Base-by-base conservation (phyloP, 1,140 invertebrate species). In the Acromyrmex echinatior region DNA sequence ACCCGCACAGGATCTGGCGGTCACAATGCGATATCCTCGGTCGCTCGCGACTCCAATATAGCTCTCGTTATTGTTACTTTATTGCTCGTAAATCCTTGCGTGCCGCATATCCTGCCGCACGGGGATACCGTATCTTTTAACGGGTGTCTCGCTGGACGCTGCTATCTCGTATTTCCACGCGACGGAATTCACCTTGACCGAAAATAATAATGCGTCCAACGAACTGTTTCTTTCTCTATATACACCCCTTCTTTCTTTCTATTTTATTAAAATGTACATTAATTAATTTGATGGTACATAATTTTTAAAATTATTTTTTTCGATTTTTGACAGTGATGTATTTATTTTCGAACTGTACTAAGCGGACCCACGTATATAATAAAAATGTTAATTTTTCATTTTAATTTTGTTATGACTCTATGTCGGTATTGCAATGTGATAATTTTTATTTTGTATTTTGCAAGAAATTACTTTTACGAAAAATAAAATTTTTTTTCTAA, bases 21-120 rank as follows among this genome's bases (percentile, higher is more conserved):
- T 76, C 66, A 89, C 91, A 91, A 92, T 93, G 84, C 88, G 62
- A 65, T 74, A 51, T 68, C 31, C 84, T 45, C 73, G 70, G 78
- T 51, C 74, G 62, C 58, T 21, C 71, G 73, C 87, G 88, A 91
- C 82, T 87, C 86, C 91, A 86, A 93, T 92, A 90, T 92, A 91
- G 89, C 86, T 90, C 91, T 94, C 93, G 93, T 94, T 94, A 94
- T 94, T 94, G 93, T 92, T 93, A 94, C 91, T 94, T 94, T 94
- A 94, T 94, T 93, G 93, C 90, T 92, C 93, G 91, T 94, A 94
- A 94, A 94, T 94, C 92, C 87, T 91, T 65, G 60, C 71, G 82
- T 86, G 86, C 84, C 87, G 91, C 77, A 53, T 53, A 78, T 90
- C 81, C 80, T 63, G 68, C 76, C 74, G 51, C 85, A 80, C 74